A percentile compares a stretch with the other conserved stretches of the same genome.
Conservation (phyloP, 2,888 invertebrate species). For the Megalurothrips usitatus region DNA sequence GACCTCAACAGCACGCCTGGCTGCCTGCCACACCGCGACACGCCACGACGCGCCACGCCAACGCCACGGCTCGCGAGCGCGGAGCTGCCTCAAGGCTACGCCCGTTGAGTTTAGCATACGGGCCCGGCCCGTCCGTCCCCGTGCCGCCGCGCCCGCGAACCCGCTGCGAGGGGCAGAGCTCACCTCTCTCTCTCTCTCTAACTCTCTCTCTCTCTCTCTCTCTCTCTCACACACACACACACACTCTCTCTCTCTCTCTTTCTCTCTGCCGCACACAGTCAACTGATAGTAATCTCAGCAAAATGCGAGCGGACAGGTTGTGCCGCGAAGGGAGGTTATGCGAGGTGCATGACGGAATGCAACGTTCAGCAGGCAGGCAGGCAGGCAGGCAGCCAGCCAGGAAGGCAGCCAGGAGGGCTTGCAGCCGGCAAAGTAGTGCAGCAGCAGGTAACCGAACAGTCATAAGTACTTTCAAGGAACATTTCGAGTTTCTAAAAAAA, state of each 20-base stretch:
- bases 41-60: neutral
- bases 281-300: too few species aligned
- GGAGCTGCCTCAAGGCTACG: constrained; percentile 11
- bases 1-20: neutral
- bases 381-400: too few species aligned
- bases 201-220: neutral
- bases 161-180: neutral
- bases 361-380: too few species aligned
- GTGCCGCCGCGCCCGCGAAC: neutral
- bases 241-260: neutral
- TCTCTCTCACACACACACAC: neutral
- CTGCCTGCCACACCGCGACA: neutral
- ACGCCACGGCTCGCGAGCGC: neutral
- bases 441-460: too few species aligned
- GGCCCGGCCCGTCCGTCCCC: neutral
- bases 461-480: too few species aligned
- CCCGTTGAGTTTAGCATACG: constrained; percentile 9
- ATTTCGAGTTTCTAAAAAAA: too few species aligned
- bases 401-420: too few species aligned
- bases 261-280: neutral
- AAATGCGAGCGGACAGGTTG: too few species aligned
- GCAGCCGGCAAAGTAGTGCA: too few species aligned
- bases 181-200: neutral
- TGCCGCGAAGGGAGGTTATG: too few species aligned
- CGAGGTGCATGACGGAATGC: too few species aligned